phyloP scores from a whole-genome alignment of 2,797 vertebrate genomes.

The Manis pentadactyla region DNA sequence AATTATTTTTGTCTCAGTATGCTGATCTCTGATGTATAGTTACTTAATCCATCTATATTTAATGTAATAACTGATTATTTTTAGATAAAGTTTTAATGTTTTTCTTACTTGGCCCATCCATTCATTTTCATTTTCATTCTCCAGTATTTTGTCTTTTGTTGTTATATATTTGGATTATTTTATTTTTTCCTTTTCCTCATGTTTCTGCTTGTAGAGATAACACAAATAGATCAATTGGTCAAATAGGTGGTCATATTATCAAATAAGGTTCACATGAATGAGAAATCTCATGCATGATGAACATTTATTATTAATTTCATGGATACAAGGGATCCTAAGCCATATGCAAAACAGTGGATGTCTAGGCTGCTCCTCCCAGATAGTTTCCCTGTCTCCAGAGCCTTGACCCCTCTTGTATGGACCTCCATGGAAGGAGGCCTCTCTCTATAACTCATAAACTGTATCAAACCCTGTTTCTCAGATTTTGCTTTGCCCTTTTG shows the following conservation, averaged over 20 bases:
- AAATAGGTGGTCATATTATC: neutral
- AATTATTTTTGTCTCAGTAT: neutral
- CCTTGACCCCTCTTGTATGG: neutral
- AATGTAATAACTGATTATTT: neutral
- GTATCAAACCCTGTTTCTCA: neutral
- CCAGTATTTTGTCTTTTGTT: neutral
- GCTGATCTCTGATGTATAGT: neutral
- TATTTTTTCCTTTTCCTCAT: neutral
- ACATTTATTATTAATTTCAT: neutral
- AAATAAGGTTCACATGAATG: neutral
- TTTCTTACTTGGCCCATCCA: neutral
- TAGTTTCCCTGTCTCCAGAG: neutral
- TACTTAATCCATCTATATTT: neutral
- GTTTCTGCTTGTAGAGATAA: neutral
- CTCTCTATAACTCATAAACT: neutral
- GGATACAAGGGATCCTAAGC: accelerated
- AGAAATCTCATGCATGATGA: neutral
- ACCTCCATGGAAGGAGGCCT: neutral
- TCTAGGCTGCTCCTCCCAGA: no score
- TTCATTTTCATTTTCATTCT: neutral
- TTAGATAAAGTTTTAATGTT: neutral
- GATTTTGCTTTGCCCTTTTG: neutral
- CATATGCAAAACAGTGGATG: no score
- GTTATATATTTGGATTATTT: neutral
- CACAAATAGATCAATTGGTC: neutral